Evolutionary conservation across 1,140 invertebrate genomes (phyloP).

Genomic region (Drosophila melanica): DNA sequence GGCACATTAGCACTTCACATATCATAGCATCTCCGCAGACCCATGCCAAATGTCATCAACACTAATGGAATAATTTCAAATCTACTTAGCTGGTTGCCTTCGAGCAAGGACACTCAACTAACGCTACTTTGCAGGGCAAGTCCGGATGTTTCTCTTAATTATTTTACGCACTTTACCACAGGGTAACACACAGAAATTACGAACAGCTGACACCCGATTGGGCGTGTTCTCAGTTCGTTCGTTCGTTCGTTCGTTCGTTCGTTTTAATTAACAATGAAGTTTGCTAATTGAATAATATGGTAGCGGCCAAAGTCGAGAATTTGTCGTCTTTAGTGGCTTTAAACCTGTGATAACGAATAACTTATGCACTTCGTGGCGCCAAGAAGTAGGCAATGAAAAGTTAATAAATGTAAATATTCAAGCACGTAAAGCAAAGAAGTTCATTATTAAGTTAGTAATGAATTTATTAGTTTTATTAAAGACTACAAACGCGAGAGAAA

Average conservation of each 20-base stretch:
- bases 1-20: conserved; percentile 71
- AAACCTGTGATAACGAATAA: conserved; percentile 5
- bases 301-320: conserved; percentile 32
- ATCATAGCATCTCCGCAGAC: conserved; percentile 44
- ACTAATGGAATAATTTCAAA: conserved; percentile 82
- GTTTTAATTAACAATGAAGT: conserved; percentile 70
- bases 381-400: conserved; percentile 26
- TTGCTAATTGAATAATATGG: conserved; percentile 71
- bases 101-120: conserved; percentile 40
- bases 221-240: conserved; percentile 29
- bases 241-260: conserved; percentile 40
- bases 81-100: conserved; percentile 66
- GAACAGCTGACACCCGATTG: conserved; percentile 38
- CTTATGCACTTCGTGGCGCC: not conserved
- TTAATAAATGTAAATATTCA: not conserved
- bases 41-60: conserved; percentile 72
- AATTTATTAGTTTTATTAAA: not conserved
- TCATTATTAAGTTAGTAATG: not conserved
- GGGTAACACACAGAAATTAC: conserved; percentile 52
- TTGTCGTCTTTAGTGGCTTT: not conserved
- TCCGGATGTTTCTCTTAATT: conserved; percentile 67
- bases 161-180: conserved; percentile 68
- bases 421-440: not conserved
- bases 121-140: conserved; percentile 2
- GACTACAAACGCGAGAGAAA: not conserved